Percentiles rank a stretch among this genome's conserved stretches.
Conservation (phyloP, 1,140 invertebrate genomes). For the Schlechtendalia chinensis region DNA sequence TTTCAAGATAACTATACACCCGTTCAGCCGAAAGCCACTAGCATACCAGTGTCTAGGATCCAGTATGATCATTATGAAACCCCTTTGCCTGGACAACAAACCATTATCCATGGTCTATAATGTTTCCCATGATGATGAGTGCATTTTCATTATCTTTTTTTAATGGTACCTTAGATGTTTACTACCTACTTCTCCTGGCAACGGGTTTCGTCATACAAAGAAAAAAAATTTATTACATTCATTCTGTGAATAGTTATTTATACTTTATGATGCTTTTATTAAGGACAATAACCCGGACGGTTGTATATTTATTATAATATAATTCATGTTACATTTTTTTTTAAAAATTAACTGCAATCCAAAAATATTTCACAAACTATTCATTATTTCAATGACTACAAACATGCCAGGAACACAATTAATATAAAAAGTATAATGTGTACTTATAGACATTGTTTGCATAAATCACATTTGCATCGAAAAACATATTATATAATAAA, state of each 20-base stretch:
- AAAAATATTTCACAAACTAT: not conserved
- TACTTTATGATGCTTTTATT: not conserved
- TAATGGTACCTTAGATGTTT: slow-evolving; percentile 10
- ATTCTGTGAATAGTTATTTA: slow-evolving; percentile 24
- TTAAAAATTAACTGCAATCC: not conserved
- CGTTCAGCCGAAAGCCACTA: not conserved
- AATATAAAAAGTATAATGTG: not conserved
- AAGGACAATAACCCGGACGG: slow-evolving; percentile 28
- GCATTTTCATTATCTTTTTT: slow-evolving; percentile 47
- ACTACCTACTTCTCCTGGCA: slow-evolving; percentile 1
- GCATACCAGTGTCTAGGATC: slow-evolving; percentile 16
- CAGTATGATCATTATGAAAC: slow-evolving; percentile 31
- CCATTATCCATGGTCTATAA: slow-evolving; percentile 42
- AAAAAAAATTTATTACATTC: slow-evolving; percentile 34
- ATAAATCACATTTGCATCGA: not conserved
- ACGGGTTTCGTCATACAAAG: slow-evolving; percentile 41
- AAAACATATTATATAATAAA: not conserved
- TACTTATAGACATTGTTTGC: no score
- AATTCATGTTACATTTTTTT: not conserved
- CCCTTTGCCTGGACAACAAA: slow-evolving; percentile 35
- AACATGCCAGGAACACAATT: not conserved
- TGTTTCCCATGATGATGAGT: slow-evolving; percentile 49
- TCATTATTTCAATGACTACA: not conserved
- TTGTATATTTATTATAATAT: not conserved
- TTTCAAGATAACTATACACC: not conserved